phyloP scores from a whole-genome alignment of 2,113 vertebrate genomes.

The Calyptommatus sinebrachiatus region DNA sequence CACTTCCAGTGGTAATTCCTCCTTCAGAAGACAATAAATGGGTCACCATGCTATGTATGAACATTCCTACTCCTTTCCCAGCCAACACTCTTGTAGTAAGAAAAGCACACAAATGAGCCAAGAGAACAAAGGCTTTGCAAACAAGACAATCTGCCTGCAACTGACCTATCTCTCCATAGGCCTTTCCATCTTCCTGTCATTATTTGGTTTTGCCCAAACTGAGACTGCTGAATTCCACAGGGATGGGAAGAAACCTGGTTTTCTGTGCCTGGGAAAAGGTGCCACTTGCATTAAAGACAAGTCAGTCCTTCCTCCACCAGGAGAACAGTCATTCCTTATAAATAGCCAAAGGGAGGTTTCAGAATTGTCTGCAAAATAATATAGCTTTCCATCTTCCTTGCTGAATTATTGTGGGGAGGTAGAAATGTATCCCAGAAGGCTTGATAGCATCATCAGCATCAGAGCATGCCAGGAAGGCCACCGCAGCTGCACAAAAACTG shows the following conservation, averaged over 20 bases:
- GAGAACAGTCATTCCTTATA: not conserved
- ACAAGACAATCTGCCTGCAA: not conserved
- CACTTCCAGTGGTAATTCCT: not conserved
- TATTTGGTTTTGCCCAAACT: not conserved
- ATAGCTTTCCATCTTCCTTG: not conserved
- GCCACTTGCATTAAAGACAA: not conserved
- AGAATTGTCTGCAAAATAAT: not conserved
- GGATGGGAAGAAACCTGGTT: not conserved
- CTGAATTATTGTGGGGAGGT: not conserved
- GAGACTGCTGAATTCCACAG: not conserved
- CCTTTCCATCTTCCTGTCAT: not conserved
- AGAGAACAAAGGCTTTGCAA: not conserved
- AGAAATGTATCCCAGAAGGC: not conserved
- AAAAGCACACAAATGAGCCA: not conserved
- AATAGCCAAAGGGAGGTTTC: not conserved
- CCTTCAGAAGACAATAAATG: not conserved
- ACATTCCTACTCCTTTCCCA: not conserved
- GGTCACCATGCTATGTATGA: not conserved
- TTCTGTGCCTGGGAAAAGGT: not conserved
- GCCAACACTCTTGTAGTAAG: not conserved
- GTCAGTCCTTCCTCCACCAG: not conserved
- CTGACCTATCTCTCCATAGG: fast-evolving
- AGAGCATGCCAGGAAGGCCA: not conserved
- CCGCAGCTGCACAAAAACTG: fast-evolving
- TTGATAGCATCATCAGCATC: fast-evolving